Percentiles rank a stretch among this genome's conserved stretches.
These are phyloP conservation scores for Garra rufa DNA, from an alignment of 2,113 vertebrate species.

Conservation along the genomic window DNA sequence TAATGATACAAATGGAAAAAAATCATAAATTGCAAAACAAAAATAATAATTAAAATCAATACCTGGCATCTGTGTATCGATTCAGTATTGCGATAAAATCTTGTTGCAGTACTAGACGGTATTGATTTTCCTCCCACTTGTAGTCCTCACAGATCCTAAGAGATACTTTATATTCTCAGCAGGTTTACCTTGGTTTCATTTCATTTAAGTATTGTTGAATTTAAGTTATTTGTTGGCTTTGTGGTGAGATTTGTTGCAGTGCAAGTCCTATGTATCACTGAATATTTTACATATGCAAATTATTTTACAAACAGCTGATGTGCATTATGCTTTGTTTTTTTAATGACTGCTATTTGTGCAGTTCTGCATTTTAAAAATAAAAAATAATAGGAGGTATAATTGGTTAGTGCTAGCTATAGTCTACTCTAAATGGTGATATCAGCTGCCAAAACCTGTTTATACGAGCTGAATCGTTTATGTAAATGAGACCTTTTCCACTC, in stretches of 20 bases:
- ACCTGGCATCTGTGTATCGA: not conserved
- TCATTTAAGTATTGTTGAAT: not conserved
- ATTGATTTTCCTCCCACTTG: conserved; percentile 17
- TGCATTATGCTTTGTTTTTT: not conserved
- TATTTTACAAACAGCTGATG: not conserved
- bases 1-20: not conserved
- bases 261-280: not conserved
- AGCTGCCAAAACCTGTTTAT: conserved; percentile 12
- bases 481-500: conserved; percentile 15
- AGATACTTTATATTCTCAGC: not conserved
- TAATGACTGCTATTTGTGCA: not conserved
- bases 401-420: not conserved
- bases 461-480: not conserved
- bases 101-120: not conserved
- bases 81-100: no score
- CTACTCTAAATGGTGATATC: not conserved
- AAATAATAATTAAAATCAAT: conserved; percentile 29
- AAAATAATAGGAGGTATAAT: not conserved
- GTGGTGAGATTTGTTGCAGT: not conserved
- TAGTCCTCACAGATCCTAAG: conserved; percentile 1
- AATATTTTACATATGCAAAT: not conserved
- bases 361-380: no score
- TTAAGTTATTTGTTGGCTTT: conserved; percentile 7
- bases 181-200: not conserved
- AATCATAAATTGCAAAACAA: not conserved